A percentile compares a stretch with the other conserved stretches of the same genome.
These are phyloP conservation scores for Pediacus dermestoides DNA, from an alignment of 2,888 invertebrate genomes.

Conservation along the genomic window DNA sequence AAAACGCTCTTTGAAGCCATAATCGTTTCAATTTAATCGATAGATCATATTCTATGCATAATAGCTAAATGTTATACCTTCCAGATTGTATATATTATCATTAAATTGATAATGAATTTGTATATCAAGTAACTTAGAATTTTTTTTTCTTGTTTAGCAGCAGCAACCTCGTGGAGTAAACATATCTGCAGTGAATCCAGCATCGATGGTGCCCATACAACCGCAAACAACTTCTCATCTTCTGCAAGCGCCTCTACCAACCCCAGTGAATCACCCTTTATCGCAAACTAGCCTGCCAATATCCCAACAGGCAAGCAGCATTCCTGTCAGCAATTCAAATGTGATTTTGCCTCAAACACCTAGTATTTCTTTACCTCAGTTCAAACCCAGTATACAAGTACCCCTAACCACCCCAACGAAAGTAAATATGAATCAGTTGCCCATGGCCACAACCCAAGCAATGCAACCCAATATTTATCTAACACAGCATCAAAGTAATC, in stretches of 20 bases:
- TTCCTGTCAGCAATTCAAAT: constrained; percentile 17
- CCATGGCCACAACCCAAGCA: constrained; percentile 6
- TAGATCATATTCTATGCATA: too few species aligned
- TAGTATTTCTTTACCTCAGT: constrained; percentile 11
- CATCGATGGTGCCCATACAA: not conserved
- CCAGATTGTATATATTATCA: too few species aligned
- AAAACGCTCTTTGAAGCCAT: too few species aligned
- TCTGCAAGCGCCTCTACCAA: constrained; percentile 14
- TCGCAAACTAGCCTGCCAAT: constrained; percentile 18
- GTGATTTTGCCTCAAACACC: constrained; percentile 19
- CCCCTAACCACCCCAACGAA: too few species aligned
- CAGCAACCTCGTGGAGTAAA: constrained; percentile 4
- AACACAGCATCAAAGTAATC: constrained; percentile 5
- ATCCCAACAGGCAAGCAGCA: constrained; percentile 10
- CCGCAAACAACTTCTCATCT: not conserved
- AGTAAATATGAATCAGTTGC: too few species aligned
- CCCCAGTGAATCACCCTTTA: constrained; percentile 14
- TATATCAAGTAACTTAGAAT: too few species aligned
- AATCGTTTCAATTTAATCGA: too few species aligned
- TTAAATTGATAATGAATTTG: too few species aligned
- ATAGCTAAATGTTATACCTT: too few species aligned
- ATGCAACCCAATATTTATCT: constrained; percentile 7
- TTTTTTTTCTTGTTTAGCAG: constrained; percentile 21
- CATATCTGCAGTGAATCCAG: constrained; percentile 3
- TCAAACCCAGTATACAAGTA: constrained; percentile 14